These are phyloP conservation scores for Drosophila acutilabella DNA, from an alignment of 2,888 invertebrate species.

Conservation along the genomic window DNA sequence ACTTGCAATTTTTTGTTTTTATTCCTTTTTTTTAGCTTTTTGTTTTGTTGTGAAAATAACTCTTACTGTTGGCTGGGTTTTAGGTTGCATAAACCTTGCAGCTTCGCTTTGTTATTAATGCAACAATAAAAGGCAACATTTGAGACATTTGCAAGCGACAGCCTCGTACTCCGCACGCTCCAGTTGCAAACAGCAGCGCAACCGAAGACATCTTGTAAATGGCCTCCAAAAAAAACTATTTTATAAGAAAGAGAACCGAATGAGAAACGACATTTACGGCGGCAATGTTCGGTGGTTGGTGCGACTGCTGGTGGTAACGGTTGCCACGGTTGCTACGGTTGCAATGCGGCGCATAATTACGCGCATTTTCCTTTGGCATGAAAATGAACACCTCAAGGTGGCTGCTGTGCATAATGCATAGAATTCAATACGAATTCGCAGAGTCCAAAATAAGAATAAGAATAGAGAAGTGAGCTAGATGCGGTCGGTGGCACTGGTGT, in stretches of 20 bases:
- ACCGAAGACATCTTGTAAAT: conserved; percentile 61
- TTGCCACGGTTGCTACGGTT: conserved; percentile 8
- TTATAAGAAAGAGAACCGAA: conserved; percentile 24
- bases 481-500: conserved; percentile 4
- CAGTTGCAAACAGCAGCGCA: conserved; percentile 49
- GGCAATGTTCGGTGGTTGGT: not conserved
- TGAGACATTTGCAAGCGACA: conserved; percentile 36
- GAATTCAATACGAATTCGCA: conserved; percentile 68
- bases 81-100: conserved; percentile 30
- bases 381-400: conserved; percentile 81
- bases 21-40: conserved; percentile 3
- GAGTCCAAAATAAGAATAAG: conserved; percentile 62
- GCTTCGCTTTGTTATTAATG: conserved; percentile 46
- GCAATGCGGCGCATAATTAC: conserved; percentile 68
- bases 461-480: conserved; percentile 35
- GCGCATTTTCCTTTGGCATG: conserved; percentile 79
- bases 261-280: conserved; percentile 54
- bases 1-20: conserved; percentile 4
- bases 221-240: conserved; percentile 61
- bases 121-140: conserved; percentile 54
- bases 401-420: conserved; percentile 58
- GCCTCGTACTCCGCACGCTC: conserved; percentile 67
- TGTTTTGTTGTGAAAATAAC: conserved; percentile 41
- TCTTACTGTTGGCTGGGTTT: conserved; percentile 27
- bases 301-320: conserved; percentile 7